These are phyloP conservation scores for Zosterops japonicus DNA, from an alignment of 2,113 vertebrate genomes.

Conservation along the genomic window DNA sequence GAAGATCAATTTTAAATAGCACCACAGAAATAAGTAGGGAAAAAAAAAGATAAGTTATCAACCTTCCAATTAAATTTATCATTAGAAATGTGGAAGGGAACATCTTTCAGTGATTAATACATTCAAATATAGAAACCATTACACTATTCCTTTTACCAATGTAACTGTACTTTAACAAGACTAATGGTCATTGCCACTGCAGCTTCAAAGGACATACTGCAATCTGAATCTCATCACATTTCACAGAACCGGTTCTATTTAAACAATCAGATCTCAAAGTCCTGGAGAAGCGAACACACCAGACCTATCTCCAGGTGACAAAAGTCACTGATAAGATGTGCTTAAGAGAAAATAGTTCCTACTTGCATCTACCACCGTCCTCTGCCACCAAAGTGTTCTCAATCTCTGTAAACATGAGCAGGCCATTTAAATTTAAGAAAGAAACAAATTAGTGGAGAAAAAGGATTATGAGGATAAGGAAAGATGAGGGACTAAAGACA, in stretches of 20 bases:
- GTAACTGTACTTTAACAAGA: not conserved
- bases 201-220: not conserved
- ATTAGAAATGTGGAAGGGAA: slow-evolving; percentile 1
- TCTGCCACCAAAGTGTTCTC: not conserved
- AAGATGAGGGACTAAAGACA: not conserved
- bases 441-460: not conserved
- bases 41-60: not conserved
- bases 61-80: slow-evolving; percentile 30
- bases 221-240: not conserved
- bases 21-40: not conserved
- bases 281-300: not conserved
- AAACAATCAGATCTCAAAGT: not conserved
- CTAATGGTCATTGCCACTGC: not conserved
- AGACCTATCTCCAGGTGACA: not conserved
- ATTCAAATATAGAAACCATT: slow-evolving; percentile 32
- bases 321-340: not conserved
- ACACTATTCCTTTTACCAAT: not conserved
- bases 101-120: not conserved
- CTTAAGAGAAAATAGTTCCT: not conserved
- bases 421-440: not conserved
- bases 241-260: not conserved
- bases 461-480: not conserved
- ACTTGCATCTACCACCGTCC: not conserved
- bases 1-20: slow-evolving; percentile 3
- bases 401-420: not conserved